Evolutionary conservation across 2,888 invertebrate species (phyloP), one percentile per base, ranked within the genome.

Genomic region (Zygothrica quintamaculata): DNA sequence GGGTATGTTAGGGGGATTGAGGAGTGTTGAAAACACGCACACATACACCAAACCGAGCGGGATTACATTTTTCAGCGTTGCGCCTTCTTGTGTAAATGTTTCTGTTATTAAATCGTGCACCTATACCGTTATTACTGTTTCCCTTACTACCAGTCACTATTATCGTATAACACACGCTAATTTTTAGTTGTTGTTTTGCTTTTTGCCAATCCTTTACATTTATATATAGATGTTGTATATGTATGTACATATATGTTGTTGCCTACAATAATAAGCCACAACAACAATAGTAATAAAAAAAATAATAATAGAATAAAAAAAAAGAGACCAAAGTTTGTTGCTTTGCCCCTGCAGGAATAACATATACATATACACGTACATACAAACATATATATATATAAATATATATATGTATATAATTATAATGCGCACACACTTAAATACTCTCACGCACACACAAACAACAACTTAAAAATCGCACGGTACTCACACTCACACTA

Each of bases 201-300:
- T 48, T 62, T 74, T 44, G 51, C 75, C 58, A 58, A 70, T 71
- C 58, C 64, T 71, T 75, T 70, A 62, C 37, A 39, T 57, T 44
- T n/a, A n/a, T n/a, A n/a, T 25, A 47, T 37, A 39, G 13, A 31
- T 26, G 34, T 11, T 25, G n/a, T 61, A 39, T 16, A 44, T 53
- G 36, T 25, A 52, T 62, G 42, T 64, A 40, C 55, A 46, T 65
- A 22, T 51, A 71, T 57, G n/a, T 61, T 74, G 61, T 69, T 62
- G 55, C 64, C 77, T 66, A 64, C 81, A 80, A 80, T 77, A 84
- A 78, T 79, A 85, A 81, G 72, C n/a, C 60, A 65, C 76, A 59
- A 55, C 61, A 76, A 62, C 43, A 68, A 22, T 22, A n/a, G n/a
- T n/a, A n/a, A n/a, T n/a, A n/a, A n/a, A n/a, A n/a, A n/a, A n/a